Evolutionary conservation across 2,888 invertebrate genomes (phyloP), one percentile per base, ranked within the genome.

Genomic region (Gymnocheta viridis): DNA sequence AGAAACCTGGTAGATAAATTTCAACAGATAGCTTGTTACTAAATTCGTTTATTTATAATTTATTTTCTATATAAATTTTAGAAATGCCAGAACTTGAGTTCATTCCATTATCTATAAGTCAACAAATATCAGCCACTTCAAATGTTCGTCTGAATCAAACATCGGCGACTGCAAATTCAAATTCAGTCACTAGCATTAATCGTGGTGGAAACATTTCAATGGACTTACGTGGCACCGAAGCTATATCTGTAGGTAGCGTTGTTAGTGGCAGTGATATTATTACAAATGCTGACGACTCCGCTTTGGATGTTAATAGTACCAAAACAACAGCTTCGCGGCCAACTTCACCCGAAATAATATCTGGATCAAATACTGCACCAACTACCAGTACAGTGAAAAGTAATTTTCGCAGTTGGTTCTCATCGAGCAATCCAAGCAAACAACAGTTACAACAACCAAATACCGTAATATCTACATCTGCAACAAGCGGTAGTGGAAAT

Each of bases 1-100:
- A 98, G 90, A 97, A 96, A 92, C 98, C 98, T 92, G 96, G 98
- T 95, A 93, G 93, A 47, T 54, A 54, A 22, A 44, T 1, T 17
- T 24, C 24, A 49, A 17, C 10, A 27, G 19, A 9, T 32, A 27
- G 1, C 24, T 27, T n/a, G 17, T 19, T 29, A 2, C 12, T 1
- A 56, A 24, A 38, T 27, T 10, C n/a, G 14, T 17, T n/a, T n/a
- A 51, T 41, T 66, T 6, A 58, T 32, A 7, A 56, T 7, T 24
- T 35, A 3, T n/a, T 38, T 49, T 60, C 1, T 66, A 19, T 47
- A 24, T 17, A 49, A 14, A 19, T 51, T 49, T 51, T 58, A 83
- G 91, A 91, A 89, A 90, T 91, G 88, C 90, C 90, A 70, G 91
- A 91, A 86, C 88, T 91, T 79, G 91, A 91, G 80, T 90, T 88